Conservation (phyloP, 2,113 vertebrate genomes). For the Rutilus rutilus region DNA sequence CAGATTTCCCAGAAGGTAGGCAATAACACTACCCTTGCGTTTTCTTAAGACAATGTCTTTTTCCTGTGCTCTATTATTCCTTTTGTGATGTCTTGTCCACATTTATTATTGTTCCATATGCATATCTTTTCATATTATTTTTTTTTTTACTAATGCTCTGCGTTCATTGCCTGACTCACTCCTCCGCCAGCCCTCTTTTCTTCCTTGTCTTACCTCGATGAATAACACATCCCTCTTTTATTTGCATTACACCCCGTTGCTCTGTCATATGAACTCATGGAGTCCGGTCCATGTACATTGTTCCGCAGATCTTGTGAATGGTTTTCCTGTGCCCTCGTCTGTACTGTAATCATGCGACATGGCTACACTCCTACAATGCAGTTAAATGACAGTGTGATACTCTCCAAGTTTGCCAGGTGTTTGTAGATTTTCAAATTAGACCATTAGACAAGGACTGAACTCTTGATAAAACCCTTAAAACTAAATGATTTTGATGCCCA, state of each 20-base stretch:
- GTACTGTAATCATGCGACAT: conserved; percentile 49
- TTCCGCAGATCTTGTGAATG: conserved; percentile 43
- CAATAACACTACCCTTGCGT: conserved; percentile 66
- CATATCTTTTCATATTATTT: conserved; percentile 44
- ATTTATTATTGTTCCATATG: background rate
- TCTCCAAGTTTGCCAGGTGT: background rate
- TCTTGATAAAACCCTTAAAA: background rate
- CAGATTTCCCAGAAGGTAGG: conserved; percentile 88
- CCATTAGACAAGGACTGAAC: background rate
- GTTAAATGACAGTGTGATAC: conserved; percentile 40
- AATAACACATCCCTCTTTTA: conserved; percentile 41
- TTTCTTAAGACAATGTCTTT: conserved; percentile 22
- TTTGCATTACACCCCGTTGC: conserved; percentile 43
- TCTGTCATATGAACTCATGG: conserved; percentile 31
- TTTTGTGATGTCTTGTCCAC: conserved; percentile 46
- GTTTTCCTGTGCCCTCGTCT: conserved; percentile 30
- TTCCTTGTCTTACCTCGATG: conserved; percentile 12
- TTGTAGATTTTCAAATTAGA: background rate
- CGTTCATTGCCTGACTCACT: conserved; percentile 46
- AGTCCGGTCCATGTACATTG: conserved; percentile 49
- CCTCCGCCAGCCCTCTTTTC: conserved; percentile 25
- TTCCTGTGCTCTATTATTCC: conserved; percentile 48
- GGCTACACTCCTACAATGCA: conserved; percentile 58
- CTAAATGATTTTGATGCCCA: background rate
- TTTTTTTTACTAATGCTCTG: conserved; percentile 47